phyloP scores from a whole-genome alignment of 2,113 vertebrate species.

The Antechinus stuartii region DNA sequence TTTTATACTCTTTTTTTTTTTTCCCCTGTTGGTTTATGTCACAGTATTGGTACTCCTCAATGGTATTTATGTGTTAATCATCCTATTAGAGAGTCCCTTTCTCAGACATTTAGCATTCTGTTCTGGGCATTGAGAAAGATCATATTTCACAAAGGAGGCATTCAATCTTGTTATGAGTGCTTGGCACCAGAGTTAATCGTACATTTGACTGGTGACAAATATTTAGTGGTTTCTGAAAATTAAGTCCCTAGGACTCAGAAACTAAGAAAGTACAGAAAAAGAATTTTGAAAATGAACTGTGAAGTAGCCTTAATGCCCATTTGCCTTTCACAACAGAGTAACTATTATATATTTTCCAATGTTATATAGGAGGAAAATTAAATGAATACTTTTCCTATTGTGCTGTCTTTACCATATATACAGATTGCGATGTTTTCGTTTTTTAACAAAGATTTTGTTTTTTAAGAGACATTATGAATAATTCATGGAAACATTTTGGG shows the following conservation, averaged over 20 bases:
- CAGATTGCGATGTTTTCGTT: too few relatives aligned
- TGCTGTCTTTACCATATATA: neutral
- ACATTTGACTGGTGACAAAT: neutral
- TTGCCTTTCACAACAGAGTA: neutral
- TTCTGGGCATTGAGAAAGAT: neutral
- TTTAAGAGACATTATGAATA: neutral
- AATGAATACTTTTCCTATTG: neutral
- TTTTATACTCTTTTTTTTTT: neutral
- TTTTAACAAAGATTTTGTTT: neutral
- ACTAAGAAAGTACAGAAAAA: neutral
- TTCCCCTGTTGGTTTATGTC: neutral
- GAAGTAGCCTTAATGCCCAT: neutral
- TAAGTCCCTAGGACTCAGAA: neutral
- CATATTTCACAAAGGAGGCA: slow-evolving; percentile 41
- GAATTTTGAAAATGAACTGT: slow-evolving; percentile 2
- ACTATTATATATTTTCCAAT: neutral
- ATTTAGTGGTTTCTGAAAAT: slow-evolving; percentile 42
- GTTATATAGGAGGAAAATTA: neutral
- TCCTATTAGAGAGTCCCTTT: slow-evolving; percentile 9
- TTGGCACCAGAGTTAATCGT: slow-evolving; percentile 1
- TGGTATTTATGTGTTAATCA: neutral
- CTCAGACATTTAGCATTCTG: neutral
- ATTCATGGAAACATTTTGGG: neutral
- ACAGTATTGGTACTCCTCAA: neutral
- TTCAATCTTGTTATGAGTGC: slow-evolving; percentile 1